These are phyloP conservation scores for Channallabes apus DNA, from an alignment of 2,797 vertebrate species.

Conservation along the genomic window DNA sequence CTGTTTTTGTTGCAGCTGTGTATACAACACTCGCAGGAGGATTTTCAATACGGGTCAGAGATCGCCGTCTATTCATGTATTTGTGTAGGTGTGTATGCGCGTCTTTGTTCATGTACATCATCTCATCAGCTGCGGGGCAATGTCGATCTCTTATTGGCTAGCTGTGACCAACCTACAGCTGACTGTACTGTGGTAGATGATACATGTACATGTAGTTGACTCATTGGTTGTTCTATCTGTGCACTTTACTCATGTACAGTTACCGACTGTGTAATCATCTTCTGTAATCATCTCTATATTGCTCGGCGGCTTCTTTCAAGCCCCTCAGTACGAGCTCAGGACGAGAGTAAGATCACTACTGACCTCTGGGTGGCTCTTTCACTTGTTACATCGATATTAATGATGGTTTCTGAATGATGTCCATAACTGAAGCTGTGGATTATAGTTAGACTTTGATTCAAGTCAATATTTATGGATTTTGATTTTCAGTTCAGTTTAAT, in stretches of 20 bases:
- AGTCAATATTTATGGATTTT: too few species aligned
- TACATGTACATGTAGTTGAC: background rate
- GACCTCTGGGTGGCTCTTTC: background rate
- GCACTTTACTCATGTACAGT: background rate
- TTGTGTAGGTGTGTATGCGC: conserved; percentile 22
- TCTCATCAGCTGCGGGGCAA: background rate
- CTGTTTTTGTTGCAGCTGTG: conserved; percentile 45
- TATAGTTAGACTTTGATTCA: too few species aligned
- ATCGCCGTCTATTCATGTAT: conserved; percentile 12
- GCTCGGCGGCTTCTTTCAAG: background rate
- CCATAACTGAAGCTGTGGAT: background rate
- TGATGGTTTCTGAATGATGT: background rate
- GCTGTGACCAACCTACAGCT: background rate
- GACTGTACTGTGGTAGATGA: background rate
- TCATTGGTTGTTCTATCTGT: background rate
- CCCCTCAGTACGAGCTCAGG: background rate
- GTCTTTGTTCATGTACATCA: background rate
- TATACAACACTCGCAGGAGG: conserved; percentile 35
- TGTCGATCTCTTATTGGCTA: background rate
- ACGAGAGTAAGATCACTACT: background rate
- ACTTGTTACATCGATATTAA: background rate
- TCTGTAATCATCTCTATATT: background rate
- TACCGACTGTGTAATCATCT: background rate
- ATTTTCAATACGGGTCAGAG: conserved; percentile 40
- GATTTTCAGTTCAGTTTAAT: too few species aligned